phyloP scores from a whole-genome alignment of 2,797 vertebrate species.

The Hippopotamyrus pictus region DNA sequence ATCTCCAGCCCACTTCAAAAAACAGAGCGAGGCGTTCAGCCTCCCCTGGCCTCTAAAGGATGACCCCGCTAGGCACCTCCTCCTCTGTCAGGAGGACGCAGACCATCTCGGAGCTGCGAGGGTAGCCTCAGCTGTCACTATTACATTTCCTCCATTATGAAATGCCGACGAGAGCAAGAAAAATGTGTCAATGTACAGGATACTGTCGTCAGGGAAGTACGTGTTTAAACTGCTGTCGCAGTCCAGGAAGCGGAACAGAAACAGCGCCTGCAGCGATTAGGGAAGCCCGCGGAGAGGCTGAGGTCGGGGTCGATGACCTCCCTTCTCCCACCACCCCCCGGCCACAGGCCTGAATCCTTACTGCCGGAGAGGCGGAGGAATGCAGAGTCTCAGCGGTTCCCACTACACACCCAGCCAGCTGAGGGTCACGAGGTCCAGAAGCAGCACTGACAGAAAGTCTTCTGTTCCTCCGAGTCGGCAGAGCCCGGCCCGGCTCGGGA shows the following conservation, averaged over 20 bases:
- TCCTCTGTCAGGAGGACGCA: no score
- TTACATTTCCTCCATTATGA: not conserved
- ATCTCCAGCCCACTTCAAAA: not conserved
- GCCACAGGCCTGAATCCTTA: constrained; percentile 28
- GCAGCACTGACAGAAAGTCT: constrained; percentile 43
- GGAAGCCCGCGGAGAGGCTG: constrained; percentile 39
- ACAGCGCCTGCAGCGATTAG: constrained; percentile 27
- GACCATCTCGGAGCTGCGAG: not conserved
- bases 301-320: constrained; percentile 41
- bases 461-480: constrained; percentile 43
- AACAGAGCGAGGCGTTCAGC: not conserved
- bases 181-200: not conserved
- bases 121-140: not conserved
- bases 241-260: constrained; percentile 43
- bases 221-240: not conserved
- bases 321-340: not conserved
- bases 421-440: constrained; percentile 49
- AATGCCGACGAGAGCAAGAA: not conserved
- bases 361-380: constrained; percentile 38
- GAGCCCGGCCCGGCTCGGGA: constrained; percentile 26
- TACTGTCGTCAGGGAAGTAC: not conserved
- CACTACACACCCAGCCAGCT: constrained; percentile 42
- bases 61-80: not conserved
- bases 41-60: not conserved
- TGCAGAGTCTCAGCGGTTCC: constrained; percentile 14